These are phyloP conservation scores for Girardia tigrina DNA, from an alignment of 2,888 invertebrate species.

Conservation along the genomic window DNA sequence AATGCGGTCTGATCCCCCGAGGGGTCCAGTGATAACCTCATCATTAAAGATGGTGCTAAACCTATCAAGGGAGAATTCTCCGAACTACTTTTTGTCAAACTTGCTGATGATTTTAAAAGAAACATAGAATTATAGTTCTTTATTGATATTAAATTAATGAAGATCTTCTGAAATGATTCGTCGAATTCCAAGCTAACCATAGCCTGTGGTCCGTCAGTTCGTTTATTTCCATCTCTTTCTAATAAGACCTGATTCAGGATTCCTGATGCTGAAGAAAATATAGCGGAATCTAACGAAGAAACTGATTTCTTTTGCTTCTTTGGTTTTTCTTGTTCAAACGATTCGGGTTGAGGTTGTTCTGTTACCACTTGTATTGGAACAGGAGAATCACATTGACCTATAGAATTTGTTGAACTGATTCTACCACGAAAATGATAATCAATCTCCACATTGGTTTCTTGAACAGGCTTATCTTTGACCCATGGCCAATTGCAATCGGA, in stretches of 20 bases:
- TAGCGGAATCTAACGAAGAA: background rate
- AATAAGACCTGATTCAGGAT: background rate
- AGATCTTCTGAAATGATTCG: background rate
- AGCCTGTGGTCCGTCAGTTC: background rate
- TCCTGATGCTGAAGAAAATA: background rate
- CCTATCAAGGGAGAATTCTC: background rate
- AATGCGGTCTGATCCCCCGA: background rate
- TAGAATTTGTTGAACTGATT: background rate
- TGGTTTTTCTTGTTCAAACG: background rate
- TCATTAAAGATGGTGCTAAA: background rate
- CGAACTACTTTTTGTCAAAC: background rate
- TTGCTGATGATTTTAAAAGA: background rate
- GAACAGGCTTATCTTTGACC: background rate
- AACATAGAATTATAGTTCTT: background rate
- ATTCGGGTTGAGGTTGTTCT: background rate
- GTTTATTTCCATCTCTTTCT: background rate
- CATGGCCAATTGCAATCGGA: conserved; percentile 4
- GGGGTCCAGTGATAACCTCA: background rate
- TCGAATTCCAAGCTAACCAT: background rate
- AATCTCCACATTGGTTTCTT: background rate
- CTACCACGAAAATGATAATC: conserved; percentile 3
- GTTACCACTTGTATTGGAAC: background rate
- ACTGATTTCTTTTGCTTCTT: background rate
- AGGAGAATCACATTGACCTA: background rate
- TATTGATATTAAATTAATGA: background rate